These are phyloP conservation scores for Drosophila micromelanica DNA, from an alignment of 1,140 invertebrate genomes.

Conservation along the genomic window DNA sequence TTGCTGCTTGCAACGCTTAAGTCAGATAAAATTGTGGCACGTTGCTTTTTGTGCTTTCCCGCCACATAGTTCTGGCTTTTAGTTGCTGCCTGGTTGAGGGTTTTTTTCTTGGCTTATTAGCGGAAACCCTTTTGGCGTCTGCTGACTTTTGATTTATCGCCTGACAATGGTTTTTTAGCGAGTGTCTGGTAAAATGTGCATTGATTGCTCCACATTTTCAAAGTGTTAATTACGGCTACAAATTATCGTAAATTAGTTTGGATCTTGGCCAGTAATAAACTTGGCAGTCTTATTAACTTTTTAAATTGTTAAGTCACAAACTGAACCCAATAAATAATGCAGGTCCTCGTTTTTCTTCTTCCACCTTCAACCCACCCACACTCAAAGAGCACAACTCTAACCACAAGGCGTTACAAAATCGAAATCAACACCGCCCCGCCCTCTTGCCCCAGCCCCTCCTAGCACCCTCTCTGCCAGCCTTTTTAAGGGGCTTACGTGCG, in stretches of 20 bases:
- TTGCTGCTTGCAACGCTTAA: background rate
- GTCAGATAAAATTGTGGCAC: background rate
- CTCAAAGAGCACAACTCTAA: conserved; percentile 7
- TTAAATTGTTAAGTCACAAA: conserved; percentile 38
- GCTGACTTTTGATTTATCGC: conserved; percentile 33
- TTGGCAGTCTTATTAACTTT: conserved; percentile 32
- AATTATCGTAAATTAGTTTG: conserved; percentile 42
- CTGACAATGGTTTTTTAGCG: conserved; percentile 26
- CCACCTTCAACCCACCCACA: background rate
- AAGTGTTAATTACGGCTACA: conserved; percentile 49
- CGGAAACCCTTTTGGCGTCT: conserved; percentile 14
- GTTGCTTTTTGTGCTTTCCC: background rate
- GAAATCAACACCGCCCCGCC: conserved; percentile 18
- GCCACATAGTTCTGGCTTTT: conserved; percentile 6
- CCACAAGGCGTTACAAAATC: conserved; percentile 18
- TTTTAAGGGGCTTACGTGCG: conserved; percentile 49
- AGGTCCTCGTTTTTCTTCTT: background rate
- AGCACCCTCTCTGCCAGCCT: background rate
- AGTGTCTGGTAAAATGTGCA: conserved; percentile 30
- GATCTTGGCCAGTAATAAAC: conserved; percentile 31
- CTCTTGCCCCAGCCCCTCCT: background rate
- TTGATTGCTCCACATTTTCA: conserved; percentile 42
- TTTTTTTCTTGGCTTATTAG: conserved; percentile 23
- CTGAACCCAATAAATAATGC: conserved; percentile 59
- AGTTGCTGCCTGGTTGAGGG: background rate